Percentiles rank a stretch among this genome's conserved stretches.
phyloP scores from a whole-genome alignment of 2,113 vertebrate genomes.

The Dendrocopos noguchii region DNA sequence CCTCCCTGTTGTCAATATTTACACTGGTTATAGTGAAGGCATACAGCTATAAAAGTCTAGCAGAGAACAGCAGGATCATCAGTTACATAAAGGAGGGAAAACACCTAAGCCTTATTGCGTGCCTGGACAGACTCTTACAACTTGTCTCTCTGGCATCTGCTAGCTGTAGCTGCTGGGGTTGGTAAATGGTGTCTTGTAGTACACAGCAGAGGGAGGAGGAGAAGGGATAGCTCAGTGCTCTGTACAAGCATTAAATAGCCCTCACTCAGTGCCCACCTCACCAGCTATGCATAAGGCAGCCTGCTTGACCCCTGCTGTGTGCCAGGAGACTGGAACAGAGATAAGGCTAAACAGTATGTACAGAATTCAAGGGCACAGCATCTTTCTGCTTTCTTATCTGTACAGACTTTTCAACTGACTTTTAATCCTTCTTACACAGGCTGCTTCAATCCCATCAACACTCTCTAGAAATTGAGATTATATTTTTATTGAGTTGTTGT shows the following conservation, averaged over 20 bases:
- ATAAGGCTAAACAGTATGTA: slow-evolving; percentile 16
- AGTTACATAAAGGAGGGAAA: neutral
- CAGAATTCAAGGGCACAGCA: slow-evolving; percentile 23
- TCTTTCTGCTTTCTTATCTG: slow-evolving; percentile 47
- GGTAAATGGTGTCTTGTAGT: neutral
- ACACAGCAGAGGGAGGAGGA: neutral
- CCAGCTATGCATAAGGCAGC: neutral
- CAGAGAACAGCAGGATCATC: neutral
- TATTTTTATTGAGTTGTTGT: neutral
- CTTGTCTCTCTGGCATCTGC: neutral
- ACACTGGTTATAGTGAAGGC: neutral
- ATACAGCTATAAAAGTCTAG: neutral
- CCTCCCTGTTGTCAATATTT: slow-evolving; percentile 33
- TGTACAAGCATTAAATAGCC: neutral
- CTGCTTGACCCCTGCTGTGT: neutral
- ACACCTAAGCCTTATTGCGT: neutral
- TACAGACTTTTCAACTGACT: slow-evolving; percentile 32
- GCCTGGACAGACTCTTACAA: neutral
- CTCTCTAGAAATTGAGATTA: slow-evolving; percentile 20
- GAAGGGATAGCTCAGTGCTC: neutral
- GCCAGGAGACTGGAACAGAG: neutral
- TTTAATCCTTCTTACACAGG: slow-evolving; percentile 13
- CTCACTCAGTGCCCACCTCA: neutral
- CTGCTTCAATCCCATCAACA: slow-evolving; percentile 31
- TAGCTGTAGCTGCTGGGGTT: neutral